Evolutionary conservation across 2,888 invertebrate species (phyloP).

Genomic region (Acanthosepion esculentum): DNA sequence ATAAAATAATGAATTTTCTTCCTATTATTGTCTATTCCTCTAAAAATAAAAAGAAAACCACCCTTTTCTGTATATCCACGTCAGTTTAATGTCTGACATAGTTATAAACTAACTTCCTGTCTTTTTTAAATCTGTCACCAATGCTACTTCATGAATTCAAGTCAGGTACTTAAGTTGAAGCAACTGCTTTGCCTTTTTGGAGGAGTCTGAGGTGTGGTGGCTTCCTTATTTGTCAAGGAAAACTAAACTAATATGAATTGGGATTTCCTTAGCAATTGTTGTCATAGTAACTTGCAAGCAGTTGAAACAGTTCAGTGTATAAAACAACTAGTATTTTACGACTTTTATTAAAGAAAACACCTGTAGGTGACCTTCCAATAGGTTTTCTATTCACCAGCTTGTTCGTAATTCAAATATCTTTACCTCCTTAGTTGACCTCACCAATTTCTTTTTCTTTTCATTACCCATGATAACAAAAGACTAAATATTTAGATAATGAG

Average conservation of each 20-base stretch:
- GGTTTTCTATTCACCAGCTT: background rate
- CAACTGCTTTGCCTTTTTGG: no score
- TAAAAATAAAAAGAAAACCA: no score
- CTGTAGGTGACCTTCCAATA: background rate
- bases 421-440: background rate
- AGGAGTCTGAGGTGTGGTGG: no score
- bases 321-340: background rate
- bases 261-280: background rate
- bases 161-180: background rate
- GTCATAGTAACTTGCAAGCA: background rate
- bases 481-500: no score
- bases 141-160: background rate
- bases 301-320: background rate
- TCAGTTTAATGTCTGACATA: background rate
- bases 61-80: no score
- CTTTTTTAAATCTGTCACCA: background rate
- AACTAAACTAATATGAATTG: background rate
- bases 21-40: no score
- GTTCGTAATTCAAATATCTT: background rate
- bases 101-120: background rate
- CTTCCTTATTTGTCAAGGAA: background rate
- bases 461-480: no score
- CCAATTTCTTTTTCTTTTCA: background rate
- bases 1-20: no score
- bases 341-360: background rate